Base-by-base conservation (phyloP, 2,888 invertebrate genomes). In the Apotomis capreana region DNA sequence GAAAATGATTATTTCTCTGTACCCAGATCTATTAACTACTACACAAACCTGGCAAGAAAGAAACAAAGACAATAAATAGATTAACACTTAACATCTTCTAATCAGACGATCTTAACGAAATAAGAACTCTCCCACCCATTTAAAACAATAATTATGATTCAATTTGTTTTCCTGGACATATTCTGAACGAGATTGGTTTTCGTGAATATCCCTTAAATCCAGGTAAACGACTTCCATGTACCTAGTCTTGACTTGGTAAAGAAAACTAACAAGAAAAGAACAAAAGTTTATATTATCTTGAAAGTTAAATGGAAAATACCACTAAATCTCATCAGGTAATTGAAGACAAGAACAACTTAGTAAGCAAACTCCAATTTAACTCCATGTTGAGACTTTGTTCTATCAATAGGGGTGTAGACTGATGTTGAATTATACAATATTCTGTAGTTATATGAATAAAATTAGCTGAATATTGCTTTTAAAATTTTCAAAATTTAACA, bases 281-380 rank as follows among this genome's bases (percentile, higher is more conserved):
- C 52, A 52, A 68, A 68, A 68, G 58, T 68, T 59, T 15, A 68
- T 15, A 68, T 52, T 63, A 52, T 68, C 40, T 68, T 10, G 59
- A 40, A 68, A 68, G 59, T 68, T 68, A 40, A 68, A 59, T 60
- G 10, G 59, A 68, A 68, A 68, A 68, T 40, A 52, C 68, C 37
- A 60, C 52, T 36, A 52, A 60, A 68, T 68, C 68, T 68, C 68
- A 52, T 52, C 59, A 68, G 51, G 67, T 68, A 68, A 68, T 68
- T 68, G 67, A 59, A 68, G 57, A 12, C 36, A 36, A 36, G 57
- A 57, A 55, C 44, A 59, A 59, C n/a, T 58, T 58, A 26, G 36
- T 26, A 58, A 58, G 3, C 58, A 37, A 37, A 58, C 5, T 37
- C 58, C 58, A 58, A 58, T 58, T n/a, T 12, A 58, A 58, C n/a